Evolutionary conservation across 2,113 vertebrate species (phyloP), one percentile per base, ranked within the genome.

Genomic region (Aplodontia rufa): DNA sequence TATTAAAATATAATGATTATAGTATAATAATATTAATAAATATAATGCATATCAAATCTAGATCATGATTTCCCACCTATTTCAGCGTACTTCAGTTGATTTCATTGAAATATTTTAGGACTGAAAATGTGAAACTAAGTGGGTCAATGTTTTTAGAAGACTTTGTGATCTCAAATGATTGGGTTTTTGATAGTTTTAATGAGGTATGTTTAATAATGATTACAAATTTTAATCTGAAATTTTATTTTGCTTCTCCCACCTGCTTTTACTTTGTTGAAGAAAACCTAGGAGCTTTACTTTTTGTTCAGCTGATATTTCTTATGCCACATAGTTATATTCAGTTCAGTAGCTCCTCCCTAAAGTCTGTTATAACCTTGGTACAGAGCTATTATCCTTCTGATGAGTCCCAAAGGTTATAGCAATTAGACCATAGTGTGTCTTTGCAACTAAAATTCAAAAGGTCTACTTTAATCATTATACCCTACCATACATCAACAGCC

Each of bases 371-470:
- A 40, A 91, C 10, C 69, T 91, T 92, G 68, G 0, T 66, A 60
- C 22, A 35, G 55, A 24, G 20, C 81, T 84, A 24, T 92, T 92
- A 47, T 37, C 17, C 45, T 85, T 75, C 35, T 60, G 10, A 79
- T 0, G 0, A 79, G n/a, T 97, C 42, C 79, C 60, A 94, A 97
- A 97, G 81, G 17, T 37, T 91, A 95, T 12, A 95, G 8, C 88
- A 95, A 95, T 97, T 96, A 96, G 51, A 94, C 69, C 35, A 3
- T 1, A 96, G 87, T 90, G 35, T n/a, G 55, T 72, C 91, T 95
- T 96, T 97, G 37, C 78, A 51, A 69, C 13, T 92, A n/a, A 95
- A 51, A 92, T 64, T 76, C 68, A 87, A 96, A 96, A 20, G 17
- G 40, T 0, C 1, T 72, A 87, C 97, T 97, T 96, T 92, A 96